Base-by-base conservation (phyloP, 2,888 invertebrate genomes). In the Brachyopa scutellaris region DNA sequence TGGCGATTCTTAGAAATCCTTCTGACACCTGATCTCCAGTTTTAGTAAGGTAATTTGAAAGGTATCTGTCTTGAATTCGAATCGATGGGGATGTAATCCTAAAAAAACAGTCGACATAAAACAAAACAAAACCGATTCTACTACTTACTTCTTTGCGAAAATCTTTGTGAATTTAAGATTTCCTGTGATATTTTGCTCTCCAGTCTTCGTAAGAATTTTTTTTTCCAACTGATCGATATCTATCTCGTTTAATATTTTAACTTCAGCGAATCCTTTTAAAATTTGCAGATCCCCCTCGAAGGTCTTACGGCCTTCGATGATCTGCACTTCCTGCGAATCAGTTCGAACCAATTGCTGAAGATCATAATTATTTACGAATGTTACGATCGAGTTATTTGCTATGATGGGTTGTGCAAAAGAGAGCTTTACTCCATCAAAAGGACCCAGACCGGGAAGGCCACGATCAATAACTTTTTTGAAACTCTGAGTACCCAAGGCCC, bases 231-330 rank as follows among this genome's bases (percentile, higher is more conserved):
- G 85, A 2, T 88, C 87, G 31, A 92, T 84, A 87, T 92, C 88
- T 1, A 92, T 87, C 19, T 88, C 89, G 86, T 93, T 93, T 1
- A 92, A 87, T 45, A 87, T 73, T 57, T 87, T 90, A 0, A 88
- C 88, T 26, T 91, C 89, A 53, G 87, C 89, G 26, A 91, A 89
- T 2, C 90, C 89, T 1, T 91, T 89, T 13, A 85, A 86, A 4
- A 93, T 89, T 59, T 86, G 84, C 8, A 93, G 84, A 85, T 91
- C 89, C 13, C 87, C 86, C 2, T 86, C 85, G 82, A 93, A 91
- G 2, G 85, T 86, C 86, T 93, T 93, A 38, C 84, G 84, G 5
- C 92, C 93, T 19, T 89, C 88, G 51, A 94, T 89, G 7, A 89
- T 84, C 86, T 92, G 91, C 23, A 89, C 83, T 13, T 90, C 88